phyloP scores from a whole-genome alignment of 2,888 invertebrate genomes.

The Abrostola triplasia region DNA sequence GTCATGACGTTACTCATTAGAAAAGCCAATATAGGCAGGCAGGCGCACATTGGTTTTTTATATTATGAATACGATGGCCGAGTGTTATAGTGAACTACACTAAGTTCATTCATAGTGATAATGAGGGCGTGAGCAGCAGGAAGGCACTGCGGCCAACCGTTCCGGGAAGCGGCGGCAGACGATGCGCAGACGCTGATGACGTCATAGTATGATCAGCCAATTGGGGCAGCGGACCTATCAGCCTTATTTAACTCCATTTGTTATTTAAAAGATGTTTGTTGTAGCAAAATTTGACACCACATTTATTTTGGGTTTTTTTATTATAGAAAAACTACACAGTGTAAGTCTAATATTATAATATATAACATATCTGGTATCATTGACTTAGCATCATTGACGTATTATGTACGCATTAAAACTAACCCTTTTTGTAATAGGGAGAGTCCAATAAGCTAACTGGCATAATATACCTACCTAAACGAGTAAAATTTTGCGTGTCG shows the following conservation, averaged over 20 bases:
- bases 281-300: constrained; percentile 10
- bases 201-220: constrained; percentile 79
- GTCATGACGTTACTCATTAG: constrained; percentile 72
- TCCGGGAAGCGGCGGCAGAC: constrained; percentile 85
- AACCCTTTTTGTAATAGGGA: constrained; percentile 11
- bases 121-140: constrained; percentile 75
- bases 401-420: constrained; percentile 25
- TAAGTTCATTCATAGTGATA: constrained; percentile 77
- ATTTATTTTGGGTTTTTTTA: too few species aligned
- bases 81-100: constrained; percentile 56
- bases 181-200: constrained; percentile 81
- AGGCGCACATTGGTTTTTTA: constrained; percentile 48
- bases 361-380: too few species aligned
- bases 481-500: constrained; percentile 34
- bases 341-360: too few species aligned
- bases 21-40: constrained; percentile 71
- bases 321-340: too few species aligned
- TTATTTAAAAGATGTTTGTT: constrained; percentile 39
- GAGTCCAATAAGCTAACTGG: constrained; percentile 20
- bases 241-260: constrained; percentile 62
- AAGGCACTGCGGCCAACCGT: constrained; percentile 79
- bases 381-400: too few species aligned
- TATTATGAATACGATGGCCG: constrained; percentile 56
- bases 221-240: constrained; percentile 74
- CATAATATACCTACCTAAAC: constrained; percentile 1